Percentiles rank a stretch among this genome's conserved stretches.
Conservation (phyloP, 2,888 invertebrate genomes). For the Dryococelus australis region DNA sequence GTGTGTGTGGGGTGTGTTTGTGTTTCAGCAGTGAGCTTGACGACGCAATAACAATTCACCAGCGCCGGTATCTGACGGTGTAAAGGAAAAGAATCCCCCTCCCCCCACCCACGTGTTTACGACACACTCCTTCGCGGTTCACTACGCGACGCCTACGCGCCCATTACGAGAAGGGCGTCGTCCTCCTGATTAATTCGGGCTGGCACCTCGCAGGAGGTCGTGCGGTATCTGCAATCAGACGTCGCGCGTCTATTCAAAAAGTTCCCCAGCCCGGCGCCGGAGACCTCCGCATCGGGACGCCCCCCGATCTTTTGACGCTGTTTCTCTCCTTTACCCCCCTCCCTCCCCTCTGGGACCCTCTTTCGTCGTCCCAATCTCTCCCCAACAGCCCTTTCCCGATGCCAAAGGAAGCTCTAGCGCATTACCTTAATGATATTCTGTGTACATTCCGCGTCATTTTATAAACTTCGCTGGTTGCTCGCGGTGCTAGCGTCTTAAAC, state of each 20-base stretch:
- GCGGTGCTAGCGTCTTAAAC: not conserved
- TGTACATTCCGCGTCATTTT: constrained; percentile 16
- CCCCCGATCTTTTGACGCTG: not conserved
- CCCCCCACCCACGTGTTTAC: no score
- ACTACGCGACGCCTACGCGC: not conserved
- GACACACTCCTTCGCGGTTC: no score
- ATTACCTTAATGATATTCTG: constrained; percentile 16
- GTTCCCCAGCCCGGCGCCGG: not conserved
- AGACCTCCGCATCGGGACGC: not conserved
- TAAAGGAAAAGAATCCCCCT: no score
- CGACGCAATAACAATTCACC: no score
- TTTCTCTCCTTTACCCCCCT: not conserved
- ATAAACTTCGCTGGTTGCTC: not conserved
- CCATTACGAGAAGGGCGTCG: not conserved
- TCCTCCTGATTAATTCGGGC: not conserved
- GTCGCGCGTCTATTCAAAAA: not conserved
- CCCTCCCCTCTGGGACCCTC: no score
- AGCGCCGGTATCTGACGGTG: no score
- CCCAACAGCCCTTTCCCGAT: constrained; percentile 4
- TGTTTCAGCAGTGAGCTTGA: no score
- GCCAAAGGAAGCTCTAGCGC: not conserved
- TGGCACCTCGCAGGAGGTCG: not conserved
- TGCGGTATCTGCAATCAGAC: constrained; percentile 11
- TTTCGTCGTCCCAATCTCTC: not conserved
- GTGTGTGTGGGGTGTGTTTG: no score